A percentile compares a stretch with the other conserved stretches of the same genome.
phyloP scores from a whole-genome alignment of 2,797 vertebrate genomes.

The Paedocypris micromegethes region DNA sequence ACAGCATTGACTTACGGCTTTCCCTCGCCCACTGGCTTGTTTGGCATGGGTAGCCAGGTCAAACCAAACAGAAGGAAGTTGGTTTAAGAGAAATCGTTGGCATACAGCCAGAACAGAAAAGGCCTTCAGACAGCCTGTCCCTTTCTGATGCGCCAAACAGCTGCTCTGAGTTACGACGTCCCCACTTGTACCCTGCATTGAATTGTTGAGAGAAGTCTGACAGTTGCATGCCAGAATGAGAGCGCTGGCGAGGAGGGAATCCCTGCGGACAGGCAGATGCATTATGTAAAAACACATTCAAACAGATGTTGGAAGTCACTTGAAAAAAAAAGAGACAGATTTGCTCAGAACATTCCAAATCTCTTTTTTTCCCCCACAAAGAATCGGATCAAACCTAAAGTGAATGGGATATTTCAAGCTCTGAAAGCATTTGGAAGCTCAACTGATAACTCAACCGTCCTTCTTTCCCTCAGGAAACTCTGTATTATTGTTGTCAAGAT shows the following conservation, averaged over 20 bases:
- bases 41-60: background rate
- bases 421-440: conserved; percentile 55
- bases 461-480: conserved; percentile 43
- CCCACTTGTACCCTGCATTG: conserved; percentile 33
- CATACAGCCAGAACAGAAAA: conserved; percentile 10
- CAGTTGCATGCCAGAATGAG: conserved; percentile 33
- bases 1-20: conserved; percentile 1
- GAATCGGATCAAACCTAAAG: conserved; percentile 49
- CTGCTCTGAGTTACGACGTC: conserved; percentile 20
- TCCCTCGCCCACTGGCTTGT: background rate
- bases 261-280: conserved; percentile 52
- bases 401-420: conserved; percentile 51
- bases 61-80: background rate
- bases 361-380: conserved; percentile 53
- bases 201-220: conserved; percentile 43
- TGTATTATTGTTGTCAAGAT: background rate
- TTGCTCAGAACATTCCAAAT: conserved; percentile 59
- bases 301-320: conserved; percentile 61
- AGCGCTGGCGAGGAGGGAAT: conserved; percentile 19
- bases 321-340: conserved; percentile 50
- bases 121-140: conserved; percentile 1
- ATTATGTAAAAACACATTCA: conserved; percentile 61
- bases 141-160: conserved; percentile 26
- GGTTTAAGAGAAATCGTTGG: background rate
- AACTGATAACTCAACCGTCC: conserved; percentile 49